Conservation (phyloP, 2,797 vertebrate genomes). For the Chiloscyllium punctatum region DNA sequence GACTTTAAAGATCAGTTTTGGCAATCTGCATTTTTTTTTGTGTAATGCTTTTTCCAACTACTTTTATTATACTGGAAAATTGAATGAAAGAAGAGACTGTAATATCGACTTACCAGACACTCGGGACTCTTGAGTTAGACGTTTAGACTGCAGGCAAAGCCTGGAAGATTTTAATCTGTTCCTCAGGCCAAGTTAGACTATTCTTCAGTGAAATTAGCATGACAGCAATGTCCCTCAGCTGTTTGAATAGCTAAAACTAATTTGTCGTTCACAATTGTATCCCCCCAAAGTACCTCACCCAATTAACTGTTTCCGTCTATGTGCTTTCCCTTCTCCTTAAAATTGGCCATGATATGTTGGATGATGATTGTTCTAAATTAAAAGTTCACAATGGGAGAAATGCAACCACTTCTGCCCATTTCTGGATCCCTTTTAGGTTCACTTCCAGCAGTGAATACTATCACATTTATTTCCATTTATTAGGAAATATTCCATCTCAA, state of each 20-base stretch:
- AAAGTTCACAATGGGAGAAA: not conserved
- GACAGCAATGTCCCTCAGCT: not conserved
- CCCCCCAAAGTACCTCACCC: not conserved
- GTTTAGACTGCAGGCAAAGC: slow-evolving; percentile 13
- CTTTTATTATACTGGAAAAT: not conserved
- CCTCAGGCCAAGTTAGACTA: slow-evolving; percentile 20
- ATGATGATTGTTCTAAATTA: not conserved
- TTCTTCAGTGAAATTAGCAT: not conserved
- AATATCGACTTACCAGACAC: slow-evolving; percentile 30
- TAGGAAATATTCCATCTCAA: slow-evolving; percentile 5
- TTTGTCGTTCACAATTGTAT: not conserved
- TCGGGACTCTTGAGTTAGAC: slow-evolving; percentile 24
- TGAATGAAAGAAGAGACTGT: slow-evolving; percentile 31
- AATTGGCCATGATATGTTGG: not conserved
- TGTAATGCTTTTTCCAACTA: not conserved
- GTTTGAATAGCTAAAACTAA: not conserved
- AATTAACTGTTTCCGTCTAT: not conserved
- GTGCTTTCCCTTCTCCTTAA: not conserved
- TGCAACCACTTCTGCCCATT: not conserved
- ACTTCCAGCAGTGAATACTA: not conserved
- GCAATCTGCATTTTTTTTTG: slow-evolving; percentile 30
- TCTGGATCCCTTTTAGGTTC: not conserved
- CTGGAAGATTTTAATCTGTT: slow-evolving; percentile 31
- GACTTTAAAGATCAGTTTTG: not conserved
- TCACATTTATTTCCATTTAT: not conserved